Percentiles rank a stretch among this genome's conserved stretches.
phyloP scores from a whole-genome alignment of 2,113 vertebrate genomes.

The Cinclus mexicanus region DNA sequence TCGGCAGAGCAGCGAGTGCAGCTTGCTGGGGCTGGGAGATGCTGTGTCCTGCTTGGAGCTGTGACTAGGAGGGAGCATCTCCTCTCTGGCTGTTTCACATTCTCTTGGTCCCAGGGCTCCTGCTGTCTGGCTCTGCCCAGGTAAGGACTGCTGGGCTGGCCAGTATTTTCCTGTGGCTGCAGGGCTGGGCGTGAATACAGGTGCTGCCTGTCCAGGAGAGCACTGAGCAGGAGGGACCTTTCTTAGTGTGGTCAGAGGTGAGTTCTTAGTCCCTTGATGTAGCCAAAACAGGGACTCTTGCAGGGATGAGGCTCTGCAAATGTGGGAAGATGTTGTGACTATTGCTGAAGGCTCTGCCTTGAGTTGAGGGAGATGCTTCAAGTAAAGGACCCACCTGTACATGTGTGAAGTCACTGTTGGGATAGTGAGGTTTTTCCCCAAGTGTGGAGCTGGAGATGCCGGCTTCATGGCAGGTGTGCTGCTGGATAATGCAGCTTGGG shows the following conservation, averaged over 20 bases:
- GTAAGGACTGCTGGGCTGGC: background rate
- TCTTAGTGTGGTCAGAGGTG: background rate
- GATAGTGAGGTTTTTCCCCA: background rate
- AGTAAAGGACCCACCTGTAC: background rate
- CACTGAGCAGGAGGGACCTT: background rate
- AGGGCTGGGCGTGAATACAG: background rate
- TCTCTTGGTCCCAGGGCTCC: background rate
- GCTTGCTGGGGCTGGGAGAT: conserved; percentile 43
- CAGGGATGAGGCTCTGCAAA: background rate
- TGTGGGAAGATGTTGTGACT: background rate
- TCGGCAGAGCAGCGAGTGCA: background rate
- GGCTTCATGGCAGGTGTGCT: background rate
- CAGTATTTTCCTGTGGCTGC: background rate
- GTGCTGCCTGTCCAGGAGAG: background rate
- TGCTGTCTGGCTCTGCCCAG: background rate
- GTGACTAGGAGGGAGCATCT: background rate
- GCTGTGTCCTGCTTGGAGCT: background rate
- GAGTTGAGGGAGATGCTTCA: background rate
- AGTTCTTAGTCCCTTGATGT: background rate
- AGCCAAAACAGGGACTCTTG: rapidly evolving
- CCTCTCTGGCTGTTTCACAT: background rate
- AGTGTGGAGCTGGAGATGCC: background rate
- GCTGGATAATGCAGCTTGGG: rapidly evolving
- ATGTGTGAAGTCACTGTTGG: background rate
- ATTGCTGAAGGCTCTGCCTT: background rate